phyloP scores from a whole-genome alignment of 2,113 vertebrate species.

The Colinus virginianus region DNA sequence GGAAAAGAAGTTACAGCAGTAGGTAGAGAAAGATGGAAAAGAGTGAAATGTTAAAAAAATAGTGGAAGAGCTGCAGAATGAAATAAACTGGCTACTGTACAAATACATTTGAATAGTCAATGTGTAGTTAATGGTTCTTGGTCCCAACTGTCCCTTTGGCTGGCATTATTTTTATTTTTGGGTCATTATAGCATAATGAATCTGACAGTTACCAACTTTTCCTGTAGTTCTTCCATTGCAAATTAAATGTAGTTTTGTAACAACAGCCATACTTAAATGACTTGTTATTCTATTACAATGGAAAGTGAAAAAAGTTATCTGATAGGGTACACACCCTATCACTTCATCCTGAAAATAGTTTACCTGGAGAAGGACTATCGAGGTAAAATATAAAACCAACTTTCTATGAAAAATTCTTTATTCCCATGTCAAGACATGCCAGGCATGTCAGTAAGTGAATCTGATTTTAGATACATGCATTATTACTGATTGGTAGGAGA shows the following conservation, averaged over 20 bases:
- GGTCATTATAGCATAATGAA: conserved; percentile 1
- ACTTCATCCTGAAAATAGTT: background rate
- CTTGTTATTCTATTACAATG: background rate
- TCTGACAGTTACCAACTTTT: background rate
- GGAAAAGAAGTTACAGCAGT: conserved; percentile 48
- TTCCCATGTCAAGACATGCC: background rate
- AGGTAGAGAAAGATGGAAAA: background rate
- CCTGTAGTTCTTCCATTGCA: background rate
- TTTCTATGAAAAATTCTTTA: background rate
- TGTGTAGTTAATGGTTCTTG: background rate
- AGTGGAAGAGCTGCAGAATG: background rate
- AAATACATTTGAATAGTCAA: conserved; percentile 7
- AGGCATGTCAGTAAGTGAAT: background rate
- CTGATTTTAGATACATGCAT: background rate
- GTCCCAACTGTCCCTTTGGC: conserved; percentile 26
- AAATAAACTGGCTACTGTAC: background rate
- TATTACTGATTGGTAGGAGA: background rate
- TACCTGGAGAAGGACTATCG: background rate
- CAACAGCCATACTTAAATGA: background rate
- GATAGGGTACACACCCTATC: background rate
- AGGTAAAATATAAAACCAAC: background rate
- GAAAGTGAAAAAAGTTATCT: background rate
- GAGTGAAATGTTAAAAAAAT: background rate
- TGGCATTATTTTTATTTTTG: conserved; percentile 17
- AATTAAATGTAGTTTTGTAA: conserved; percentile 30